Base-by-base conservation (phyloP, 2,797 vertebrate genomes). In the Picus viridis region DNA sequence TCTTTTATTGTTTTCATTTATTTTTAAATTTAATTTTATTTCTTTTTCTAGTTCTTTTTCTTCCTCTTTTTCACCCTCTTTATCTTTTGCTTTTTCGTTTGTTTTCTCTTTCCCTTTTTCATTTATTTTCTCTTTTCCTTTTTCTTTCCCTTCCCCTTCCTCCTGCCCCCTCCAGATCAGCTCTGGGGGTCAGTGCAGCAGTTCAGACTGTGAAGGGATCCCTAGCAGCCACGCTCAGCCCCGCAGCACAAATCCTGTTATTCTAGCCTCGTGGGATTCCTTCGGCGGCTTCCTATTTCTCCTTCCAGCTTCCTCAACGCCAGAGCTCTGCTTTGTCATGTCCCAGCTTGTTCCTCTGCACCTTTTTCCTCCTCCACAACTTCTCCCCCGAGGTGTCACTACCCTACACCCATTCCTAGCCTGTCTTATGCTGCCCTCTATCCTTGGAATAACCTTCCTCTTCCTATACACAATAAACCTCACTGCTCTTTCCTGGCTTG, bases 401-500 rank as follows among this genome's bases (percentile, higher is more conserved):
- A 5, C 54, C 41, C 72, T 64, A 10, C 73, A n/a, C 9, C 0
- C 76, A 12, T 87, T 84, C 87, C 94, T 53, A 80, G 92, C 89
- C 96, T 93, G 93, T 88, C 87, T 92, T 76, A 81, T 96, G 95
- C 94, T 96, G 96, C 95, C 96, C 95, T 94, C 95, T 96, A 92
- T 61, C 93, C 94, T 83, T 93, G 83, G 76, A 93, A 96, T 78
- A 91, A 90, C 72, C 64, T 85, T 87, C 83, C 68, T 88, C 83
- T 63, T 88, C n/a, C 64, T 76, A 53, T 57, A 68, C 54, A 74
- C 78, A 59, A 12, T 8, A 63, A 90, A 83, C 34, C 58, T 77
- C 72, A 2, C 16, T 67, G 22, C 57, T 76, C 65, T 49, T 57
- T 26, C 73, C 76, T 5, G 65, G 29, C 26, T 58, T 23, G 47